A percentile compares a stretch with the other conserved stretches of the same genome.
Evolutionary conservation across 2,113 vertebrate genomes (phyloP).

Genomic region (Brachirus orientalis): DNA sequence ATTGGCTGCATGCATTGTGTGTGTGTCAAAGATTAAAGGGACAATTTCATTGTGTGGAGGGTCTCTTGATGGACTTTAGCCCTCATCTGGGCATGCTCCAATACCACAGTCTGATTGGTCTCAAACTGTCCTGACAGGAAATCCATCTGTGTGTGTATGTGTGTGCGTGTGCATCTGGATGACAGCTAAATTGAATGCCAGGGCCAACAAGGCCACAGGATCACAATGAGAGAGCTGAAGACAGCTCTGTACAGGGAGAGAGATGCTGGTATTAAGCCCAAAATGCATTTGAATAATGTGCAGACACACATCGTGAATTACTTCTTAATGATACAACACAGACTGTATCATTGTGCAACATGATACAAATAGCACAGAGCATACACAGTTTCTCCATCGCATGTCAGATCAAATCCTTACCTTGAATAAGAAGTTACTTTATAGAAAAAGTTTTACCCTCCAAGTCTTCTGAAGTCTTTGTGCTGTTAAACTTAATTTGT

Average conservation of each 20-base stretch:
- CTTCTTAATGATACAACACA: constrained; percentile 47
- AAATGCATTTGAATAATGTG: not conserved
- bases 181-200: constrained; percentile 79
- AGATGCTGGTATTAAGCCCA: constrained; percentile 69
- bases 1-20: constrained; percentile 17
- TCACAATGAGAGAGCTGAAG: constrained; percentile 76
- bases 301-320: no score
- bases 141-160: constrained; percentile 65
- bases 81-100: constrained; percentile 72
- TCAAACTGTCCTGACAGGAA: constrained; percentile 79
- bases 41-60: constrained; percentile 47
- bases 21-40: constrained; percentile 37
- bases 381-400: constrained; percentile 24
- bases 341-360: no score
- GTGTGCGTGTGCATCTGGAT: constrained; percentile 62
- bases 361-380: no score
- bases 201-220: constrained; percentile 75
- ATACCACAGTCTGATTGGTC: constrained; percentile 75
- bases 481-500: no score
- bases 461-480: not conserved
- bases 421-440: not conserved
- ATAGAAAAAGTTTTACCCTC: not conserved
- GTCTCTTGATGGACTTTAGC: constrained; percentile 72
- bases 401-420: constrained; percentile 22
- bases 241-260: constrained; percentile 41